Base-by-base conservation (phyloP, 2,888 invertebrate genomes). In the Leptinotarsa haldemani region DNA sequence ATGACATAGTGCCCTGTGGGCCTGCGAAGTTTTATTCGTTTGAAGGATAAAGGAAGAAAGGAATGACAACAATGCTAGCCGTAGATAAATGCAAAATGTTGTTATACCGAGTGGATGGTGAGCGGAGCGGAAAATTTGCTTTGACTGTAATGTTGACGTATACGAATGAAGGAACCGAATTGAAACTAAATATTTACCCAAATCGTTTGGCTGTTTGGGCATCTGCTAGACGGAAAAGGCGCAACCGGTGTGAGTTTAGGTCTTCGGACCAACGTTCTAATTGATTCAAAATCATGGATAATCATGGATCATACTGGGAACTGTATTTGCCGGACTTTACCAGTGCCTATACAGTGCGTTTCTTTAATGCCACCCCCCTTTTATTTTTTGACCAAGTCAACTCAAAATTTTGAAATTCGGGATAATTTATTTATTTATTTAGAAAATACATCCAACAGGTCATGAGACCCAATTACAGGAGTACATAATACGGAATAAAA, bases 1-100 rank as follows among this genome's bases (percentile, higher is more conserved):
- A 40, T 61, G 61, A 61, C 30, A 40, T n/a, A 40, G 61, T 30
- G 61, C 61, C 61, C 61, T 61, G 16, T 61, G 61, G 61, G 61
- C 40, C 61, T 61, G 16, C 40, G 16, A 40, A 61, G 61, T 61
- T 61, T 61, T 61, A 61, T 40, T 40, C 61, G 61, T 61, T 61
- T 61, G 61, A 40, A 30, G 61, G 61, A 40, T 30, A 18, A 61
- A 40, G 61, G 40, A 61, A 61, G 61, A 20, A 61, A 25, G 61
- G 61, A 61, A 61, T 61, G 40, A 61, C 61, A 61, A 61, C 61
- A 61, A 40, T 61, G 61, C 30, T 30, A 30, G 40, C 9, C 61
- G 40, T 40, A 61, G 61, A 61, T 61, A 40, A 61, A 61, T 61
- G 61, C 61, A 61, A 61, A 61, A 61, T 61, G 61, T 61, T 61